Base-by-base conservation (phyloP, 2,888 invertebrate genomes). In the Ochlodes sylvanus region DNA sequence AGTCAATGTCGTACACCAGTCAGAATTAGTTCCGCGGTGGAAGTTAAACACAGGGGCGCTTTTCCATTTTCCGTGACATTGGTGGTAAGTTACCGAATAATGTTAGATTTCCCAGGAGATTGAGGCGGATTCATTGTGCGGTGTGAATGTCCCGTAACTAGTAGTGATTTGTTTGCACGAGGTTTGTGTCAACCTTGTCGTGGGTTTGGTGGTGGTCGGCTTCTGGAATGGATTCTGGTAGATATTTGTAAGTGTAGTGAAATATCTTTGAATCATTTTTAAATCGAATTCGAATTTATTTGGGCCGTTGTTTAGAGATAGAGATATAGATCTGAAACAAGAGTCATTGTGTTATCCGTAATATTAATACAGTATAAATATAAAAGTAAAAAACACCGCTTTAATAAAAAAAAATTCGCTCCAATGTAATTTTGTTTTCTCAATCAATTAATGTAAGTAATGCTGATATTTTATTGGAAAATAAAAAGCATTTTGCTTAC, bases 41-140 rank as follows among this genome's bases (percentile, higher is more conserved):
- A 66, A 69, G 66, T 69, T 54, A 63, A 67, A 72, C 69, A 70
- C 63, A 54, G 62, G 70, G 69, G 50, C 65, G 63, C 64, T 69
- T 69, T 71, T 73, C 69, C 68, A 65, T 72, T 60, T 68, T 73
- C 71, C 70, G 69, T 72, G 70, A 68, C 65, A 72, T 70, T 68
- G 72, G 70, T 69, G 65, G 69, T 68, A 71, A 75, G 74, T 72
- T 73, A 70, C 71, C 73, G 75, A 78, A 76, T 76, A 76, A 73
- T 73, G 71, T 71, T 71, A 76, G 73, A 78, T 77, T 78, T 78
- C 78, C 76, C 78, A 14, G n/a, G 75, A 73, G 77, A 60, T 17
- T 62, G 50, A 47, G 56, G 41, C 56, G 73, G 77, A 75, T 73
- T 75, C 73, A 73, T 76, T 73, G 73, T 71, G 69, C 72, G 71